Conservation (phyloP, 92 coral and sea anemone species). For the Phenganax subtilis region DNA sequence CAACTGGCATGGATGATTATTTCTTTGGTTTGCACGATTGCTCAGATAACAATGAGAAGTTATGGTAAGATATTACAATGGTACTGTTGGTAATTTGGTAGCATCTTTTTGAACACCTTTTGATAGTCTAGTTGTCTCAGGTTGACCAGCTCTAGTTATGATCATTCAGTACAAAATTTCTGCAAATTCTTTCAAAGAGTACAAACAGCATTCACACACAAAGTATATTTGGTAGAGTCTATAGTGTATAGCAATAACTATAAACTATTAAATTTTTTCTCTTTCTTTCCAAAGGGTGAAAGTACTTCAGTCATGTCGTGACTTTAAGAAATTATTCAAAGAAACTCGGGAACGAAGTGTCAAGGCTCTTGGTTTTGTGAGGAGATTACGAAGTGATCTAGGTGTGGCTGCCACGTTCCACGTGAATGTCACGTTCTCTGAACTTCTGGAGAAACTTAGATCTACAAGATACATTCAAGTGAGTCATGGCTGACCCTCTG, state of each 20-base stretch:
- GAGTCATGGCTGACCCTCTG: not conserved
- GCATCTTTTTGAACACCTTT: not conserved
- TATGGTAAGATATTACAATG: constrained; percentile 41
- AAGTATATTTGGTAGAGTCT: no score
- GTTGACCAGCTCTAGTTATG: not conserved
- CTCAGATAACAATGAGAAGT: constrained; percentile 64
- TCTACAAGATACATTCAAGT: constrained; percentile 79
- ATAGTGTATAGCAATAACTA: not conserved
- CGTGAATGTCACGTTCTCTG: constrained; percentile 56
- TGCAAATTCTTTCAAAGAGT: not conserved
- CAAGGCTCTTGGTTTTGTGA: constrained; percentile 87
- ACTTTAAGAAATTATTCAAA: constrained; percentile 73
- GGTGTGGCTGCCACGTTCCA: constrained; percentile 89
- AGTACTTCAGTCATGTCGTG: constrained; percentile 82
- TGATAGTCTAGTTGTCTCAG: not conserved
- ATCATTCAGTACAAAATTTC: not conserved
- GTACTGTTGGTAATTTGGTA: not conserved
- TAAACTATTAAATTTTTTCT: not conserved
- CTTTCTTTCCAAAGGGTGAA: constrained; percentile 58
- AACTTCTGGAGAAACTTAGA: constrained; percentile 65
- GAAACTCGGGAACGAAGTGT: constrained; percentile 91
- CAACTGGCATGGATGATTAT: constrained; percentile 76
- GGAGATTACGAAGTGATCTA: constrained; percentile 72
- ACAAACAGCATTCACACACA: no score
- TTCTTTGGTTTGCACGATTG: constrained; percentile 82